Base-by-base conservation (phyloP, 2,888 invertebrate species). In the Platypus cylindrus region DNA sequence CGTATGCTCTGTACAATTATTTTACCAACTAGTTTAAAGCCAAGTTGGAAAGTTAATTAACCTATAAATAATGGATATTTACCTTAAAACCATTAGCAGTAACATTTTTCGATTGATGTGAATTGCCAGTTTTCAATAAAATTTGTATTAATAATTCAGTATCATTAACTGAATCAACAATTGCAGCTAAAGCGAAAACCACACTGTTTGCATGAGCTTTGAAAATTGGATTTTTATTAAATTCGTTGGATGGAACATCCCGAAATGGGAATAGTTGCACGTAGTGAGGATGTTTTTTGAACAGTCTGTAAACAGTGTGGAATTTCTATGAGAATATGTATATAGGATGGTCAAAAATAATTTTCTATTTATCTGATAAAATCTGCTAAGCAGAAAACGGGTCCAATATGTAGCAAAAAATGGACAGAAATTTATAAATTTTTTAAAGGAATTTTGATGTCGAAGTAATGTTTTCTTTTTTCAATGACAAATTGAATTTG, bases 131-230 rank as follows among this genome's bases (percentile, higher is more conserved):
- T 51, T 63, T 68, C 30, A 55, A 45, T 24, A 71, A 61, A 38
- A 69, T 60, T 39, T 66, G 62, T 2, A 65, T 60, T 32, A 73
- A 52, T 29, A 59, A 55, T 20, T 64, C 66, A 5, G 60, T 50
- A 47, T 71, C 67, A 35, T 66, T 63, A 36, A 73, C 51, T 33
- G 66, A 63, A 48, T 70, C 67, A 17, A 73, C 60, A 17, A 68
- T 54, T 14, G 63, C 62, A 32, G 59, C 60, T 34, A 73, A 50
- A n/a, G 67, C 61, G 41, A 64, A 61, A 48, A 70, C 56, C 20
- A 73, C 64, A 37, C 60, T 65, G 36, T 60, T 61, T 34, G 65
- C 65, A 49, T 73, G 73, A 3, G 68, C 69, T 41, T 66, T 64
- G 43, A 72, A 64, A 41, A 60, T 64, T 30, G 64, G 61, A 49